These are phyloP conservation scores for Tetragonula carbonaria DNA, from an alignment of 2,888 invertebrate species.

Conservation along the genomic window DNA sequence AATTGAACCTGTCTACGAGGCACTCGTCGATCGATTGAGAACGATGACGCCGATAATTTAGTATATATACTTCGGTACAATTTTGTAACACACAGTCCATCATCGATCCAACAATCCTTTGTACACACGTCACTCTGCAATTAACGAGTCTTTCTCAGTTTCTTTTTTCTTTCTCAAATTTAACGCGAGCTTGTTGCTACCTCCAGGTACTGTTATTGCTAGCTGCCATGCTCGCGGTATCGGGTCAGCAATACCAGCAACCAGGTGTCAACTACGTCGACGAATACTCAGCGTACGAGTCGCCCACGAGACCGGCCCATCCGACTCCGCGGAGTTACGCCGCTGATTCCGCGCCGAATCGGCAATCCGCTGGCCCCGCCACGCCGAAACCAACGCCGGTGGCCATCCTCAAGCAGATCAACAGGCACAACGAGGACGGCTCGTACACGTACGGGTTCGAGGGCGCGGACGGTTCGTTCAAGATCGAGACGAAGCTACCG, in stretches of 20 bases:
- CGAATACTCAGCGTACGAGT: slow-evolving; percentile 83
- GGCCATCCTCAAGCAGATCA: slow-evolving; percentile 94
- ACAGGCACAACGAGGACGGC: slow-evolving; percentile 95
- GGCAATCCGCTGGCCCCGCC: slow-evolving; percentile 82
- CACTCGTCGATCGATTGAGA: not conserved
- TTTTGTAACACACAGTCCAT: not conserved
- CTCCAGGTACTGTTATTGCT: slow-evolving; percentile 58
- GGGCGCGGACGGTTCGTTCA: slow-evolving; percentile 94
- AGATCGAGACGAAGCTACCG: slow-evolving; percentile 93
- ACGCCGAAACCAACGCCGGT: slow-evolving; percentile 88
- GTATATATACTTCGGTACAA: not conserved
- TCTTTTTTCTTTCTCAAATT: not conserved
- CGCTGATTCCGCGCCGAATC: slow-evolving; percentile 74
- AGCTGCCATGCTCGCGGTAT: slow-evolving; percentile 77
- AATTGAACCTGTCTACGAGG: no score
- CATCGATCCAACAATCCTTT: no score
- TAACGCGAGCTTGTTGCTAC: not conserved
- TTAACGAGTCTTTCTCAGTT: not conserved
- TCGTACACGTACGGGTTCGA: slow-evolving; percentile 97
- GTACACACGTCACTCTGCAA: not conserved
- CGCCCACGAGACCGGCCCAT: slow-evolving; percentile 70
- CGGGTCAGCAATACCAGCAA: slow-evolving; percentile 83
- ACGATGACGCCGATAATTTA: not conserved
- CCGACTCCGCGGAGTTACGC: slow-evolving; percentile 85
- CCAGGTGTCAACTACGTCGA: slow-evolving; percentile 80